phyloP scores from a whole-genome alignment of 2,113 vertebrate genomes.

The Climacteris rufus region DNA sequence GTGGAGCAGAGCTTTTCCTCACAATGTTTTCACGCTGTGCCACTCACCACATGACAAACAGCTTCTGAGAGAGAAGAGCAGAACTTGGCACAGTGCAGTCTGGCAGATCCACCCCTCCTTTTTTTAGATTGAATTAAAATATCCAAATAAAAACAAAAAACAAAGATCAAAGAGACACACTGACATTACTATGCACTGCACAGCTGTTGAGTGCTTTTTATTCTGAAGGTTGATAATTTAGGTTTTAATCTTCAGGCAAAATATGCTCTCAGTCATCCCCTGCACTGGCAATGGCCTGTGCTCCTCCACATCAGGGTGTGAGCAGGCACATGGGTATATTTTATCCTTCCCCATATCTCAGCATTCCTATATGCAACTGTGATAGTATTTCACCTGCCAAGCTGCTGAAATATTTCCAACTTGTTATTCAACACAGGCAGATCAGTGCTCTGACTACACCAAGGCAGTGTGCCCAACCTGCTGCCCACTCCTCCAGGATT shows the following conservation, averaged over 20 bases:
- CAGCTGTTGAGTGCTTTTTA: not conserved
- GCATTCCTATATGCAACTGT: not conserved
- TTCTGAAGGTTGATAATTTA: not conserved
- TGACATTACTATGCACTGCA: not conserved
- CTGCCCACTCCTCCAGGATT: not conserved
- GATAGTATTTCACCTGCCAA: not conserved
- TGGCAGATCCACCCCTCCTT: not conserved
- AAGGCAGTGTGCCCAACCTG: not conserved
- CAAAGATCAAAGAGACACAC: not conserved
- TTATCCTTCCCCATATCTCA: not conserved
- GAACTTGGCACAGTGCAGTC: not conserved
- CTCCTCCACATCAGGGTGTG: not conserved
- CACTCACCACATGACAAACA: not conserved
- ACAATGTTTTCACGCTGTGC: not conserved
- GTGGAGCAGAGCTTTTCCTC: not conserved
- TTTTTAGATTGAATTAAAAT: not conserved
- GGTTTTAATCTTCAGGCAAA: not conserved
- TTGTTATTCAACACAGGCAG: not conserved
- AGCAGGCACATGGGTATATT: not conserved
- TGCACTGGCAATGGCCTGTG: fast-evolving
- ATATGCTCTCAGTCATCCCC: not conserved
- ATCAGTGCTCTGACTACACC: not conserved
- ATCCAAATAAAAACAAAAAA: not conserved
- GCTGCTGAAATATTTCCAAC: not conserved
- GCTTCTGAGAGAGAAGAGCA: not conserved